A percentile compares a stretch with the other conserved stretches of the same genome.
These are phyloP conservation scores for Drosophila pachea DNA, from an alignment of 1,140 invertebrate species.

Conservation along the genomic window DNA sequence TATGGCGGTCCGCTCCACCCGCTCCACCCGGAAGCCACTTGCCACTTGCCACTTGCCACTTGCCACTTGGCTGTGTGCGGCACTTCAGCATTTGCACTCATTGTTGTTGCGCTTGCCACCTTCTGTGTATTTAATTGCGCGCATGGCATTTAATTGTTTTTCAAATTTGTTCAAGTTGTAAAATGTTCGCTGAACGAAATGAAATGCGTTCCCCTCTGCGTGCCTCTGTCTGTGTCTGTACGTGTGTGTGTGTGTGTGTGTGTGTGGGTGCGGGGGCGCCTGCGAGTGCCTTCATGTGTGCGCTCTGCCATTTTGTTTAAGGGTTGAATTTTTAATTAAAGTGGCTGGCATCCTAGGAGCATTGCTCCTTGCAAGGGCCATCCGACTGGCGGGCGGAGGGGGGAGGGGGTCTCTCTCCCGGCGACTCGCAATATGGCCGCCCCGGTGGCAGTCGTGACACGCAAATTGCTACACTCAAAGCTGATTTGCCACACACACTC, in stretches of 20 bases:
- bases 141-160: constrained; percentile 78
- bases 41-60: constrained; percentile 29
- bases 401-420: constrained; percentile 5
- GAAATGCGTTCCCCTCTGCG: constrained; percentile 23
- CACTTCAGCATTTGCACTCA: constrained; percentile 64
- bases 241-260: constrained; percentile 22
- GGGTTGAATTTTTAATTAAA: constrained; percentile 78
- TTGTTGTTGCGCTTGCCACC: constrained; percentile 63
- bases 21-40: too few species aligned
- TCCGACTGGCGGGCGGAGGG: constrained; percentile 4
- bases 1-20: constrained; percentile 31
- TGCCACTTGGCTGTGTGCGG: constrained; percentile 24
- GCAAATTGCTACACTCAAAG: constrained; percentile 61
- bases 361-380: constrained; percentile 48
- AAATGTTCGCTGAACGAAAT: constrained; percentile 58
- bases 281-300: constrained; percentile 26
- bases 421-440: constrained; percentile 64
- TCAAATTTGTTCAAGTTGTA: constrained; percentile 76
- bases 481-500: constrained; percentile 16
- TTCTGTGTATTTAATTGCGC: constrained; percentile 77
- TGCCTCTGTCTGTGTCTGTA: background rate
- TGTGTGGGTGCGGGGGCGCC: constrained; percentile 6
- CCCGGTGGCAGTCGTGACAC: constrained; percentile 36
- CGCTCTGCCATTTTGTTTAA: constrained; percentile 58
- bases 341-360: constrained; percentile 54